These are phyloP conservation scores for Takifugu flavidus DNA, from an alignment of 2,113 vertebrate genomes.

Conservation along the genomic window DNA sequence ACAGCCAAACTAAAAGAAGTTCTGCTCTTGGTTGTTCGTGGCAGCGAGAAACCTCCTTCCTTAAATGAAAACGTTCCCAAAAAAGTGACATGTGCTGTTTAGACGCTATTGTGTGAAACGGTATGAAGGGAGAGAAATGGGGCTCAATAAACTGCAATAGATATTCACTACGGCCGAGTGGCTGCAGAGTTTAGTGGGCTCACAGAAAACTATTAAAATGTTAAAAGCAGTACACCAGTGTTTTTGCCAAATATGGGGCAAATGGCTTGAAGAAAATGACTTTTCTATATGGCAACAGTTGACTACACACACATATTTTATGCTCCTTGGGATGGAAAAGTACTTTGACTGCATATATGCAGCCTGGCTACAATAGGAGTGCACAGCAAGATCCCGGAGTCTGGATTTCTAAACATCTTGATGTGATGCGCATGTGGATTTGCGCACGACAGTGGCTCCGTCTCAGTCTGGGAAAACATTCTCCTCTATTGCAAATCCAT, in stretches of 20 bases:
- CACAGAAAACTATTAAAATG: constrained; percentile 22
- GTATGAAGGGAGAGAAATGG: background rate
- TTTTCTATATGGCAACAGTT: background rate
- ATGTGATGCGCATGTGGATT: background rate
- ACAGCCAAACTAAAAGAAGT: constrained; percentile 10
- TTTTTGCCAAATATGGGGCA: constrained; percentile 26
- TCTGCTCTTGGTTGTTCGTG: background rate
- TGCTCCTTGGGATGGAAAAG: constrained; percentile 15
- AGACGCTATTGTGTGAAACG: constrained; percentile 3
- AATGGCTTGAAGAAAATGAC: background rate
- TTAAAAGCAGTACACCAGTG: constrained; percentile 15
- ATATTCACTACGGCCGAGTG: constrained; percentile 22
- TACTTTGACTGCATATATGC: background rate
- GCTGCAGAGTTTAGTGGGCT: background rate
- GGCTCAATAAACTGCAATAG: background rate
- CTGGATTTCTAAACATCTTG: constrained; percentile 2
- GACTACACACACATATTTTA: constrained; percentile 7
- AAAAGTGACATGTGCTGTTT: constrained; percentile 10
- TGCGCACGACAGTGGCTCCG: no score
- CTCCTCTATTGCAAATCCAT: no score
- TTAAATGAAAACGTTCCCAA: constrained; percentile 2
- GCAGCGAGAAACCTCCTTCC: background rate
- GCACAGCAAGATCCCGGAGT: background rate
- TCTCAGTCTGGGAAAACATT: no score
- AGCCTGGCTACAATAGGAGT: no score